Conservation (phyloP, 2,888 invertebrate species). For the Julus scanicus region DNA sequence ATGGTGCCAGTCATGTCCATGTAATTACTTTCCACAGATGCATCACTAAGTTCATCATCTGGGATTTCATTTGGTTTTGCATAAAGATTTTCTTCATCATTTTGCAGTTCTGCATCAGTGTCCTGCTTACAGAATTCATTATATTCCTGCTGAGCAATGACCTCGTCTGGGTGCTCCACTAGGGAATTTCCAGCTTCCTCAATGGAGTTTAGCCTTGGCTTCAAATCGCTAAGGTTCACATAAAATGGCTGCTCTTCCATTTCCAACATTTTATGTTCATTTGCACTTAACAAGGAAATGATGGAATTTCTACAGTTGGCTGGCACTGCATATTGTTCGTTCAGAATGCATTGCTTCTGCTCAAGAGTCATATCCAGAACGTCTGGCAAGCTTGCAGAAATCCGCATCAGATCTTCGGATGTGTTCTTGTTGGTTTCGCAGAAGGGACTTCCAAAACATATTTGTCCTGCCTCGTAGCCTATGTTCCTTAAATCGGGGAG, state of each 20-base stretch:
- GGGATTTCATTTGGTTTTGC: background rate
- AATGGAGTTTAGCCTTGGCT: background rate
- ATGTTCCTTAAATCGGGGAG: background rate
- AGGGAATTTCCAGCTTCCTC: background rate
- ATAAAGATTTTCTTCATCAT: background rate
- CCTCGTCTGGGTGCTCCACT: background rate
- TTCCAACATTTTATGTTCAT: background rate
- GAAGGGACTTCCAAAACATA: background rate
- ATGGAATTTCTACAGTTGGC: constrained; percentile 20
- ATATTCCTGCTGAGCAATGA: background rate
- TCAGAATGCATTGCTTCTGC: constrained; percentile 36
- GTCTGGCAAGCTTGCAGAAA: constrained; percentile 4
- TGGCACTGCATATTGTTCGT: constrained; percentile 34
- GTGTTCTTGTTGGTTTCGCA: background rate
- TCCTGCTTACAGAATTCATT: background rate
- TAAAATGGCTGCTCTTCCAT: constrained; percentile 13
- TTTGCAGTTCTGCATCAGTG: background rate
- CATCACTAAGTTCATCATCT: constrained; percentile 43
- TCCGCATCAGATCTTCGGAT: background rate
- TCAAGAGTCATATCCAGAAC: background rate
- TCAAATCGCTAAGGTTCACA: constrained; percentile 19
- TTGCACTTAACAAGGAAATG: background rate
- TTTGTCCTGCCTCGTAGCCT: background rate
- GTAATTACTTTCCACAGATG: constrained; percentile 7
- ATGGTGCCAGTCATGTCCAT: constrained; percentile 20